Percentiles rank a stretch among this genome's conserved stretches.
phyloP scores from a whole-genome alignment of 2,888 invertebrate genomes.

The Pelosia muscerda region DNA sequence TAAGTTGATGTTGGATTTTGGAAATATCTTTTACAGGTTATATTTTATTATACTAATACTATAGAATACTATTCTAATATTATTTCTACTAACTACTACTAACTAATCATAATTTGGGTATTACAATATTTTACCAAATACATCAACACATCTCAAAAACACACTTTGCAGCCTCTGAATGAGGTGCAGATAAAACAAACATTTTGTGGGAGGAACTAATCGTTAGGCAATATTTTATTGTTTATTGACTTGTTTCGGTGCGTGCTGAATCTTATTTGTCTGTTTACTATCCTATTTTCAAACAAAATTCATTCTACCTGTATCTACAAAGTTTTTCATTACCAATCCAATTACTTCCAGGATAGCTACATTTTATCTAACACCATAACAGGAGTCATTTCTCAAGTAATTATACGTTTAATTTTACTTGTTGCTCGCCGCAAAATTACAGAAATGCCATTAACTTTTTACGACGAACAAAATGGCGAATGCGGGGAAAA shows the following conservation, averaged over 20 bases:
- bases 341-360: slow-evolving; percentile 15
- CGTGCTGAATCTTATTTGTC: too few relatives aligned
- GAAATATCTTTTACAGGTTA: background rate
- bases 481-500: slow-evolving; percentile 73
- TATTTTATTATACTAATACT: too few relatives aligned
- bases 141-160: too few relatives aligned
- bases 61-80: too few relatives aligned
- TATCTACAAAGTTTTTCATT: background rate
- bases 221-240: too few relatives aligned
- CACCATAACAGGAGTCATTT: slow-evolving; percentile 52
- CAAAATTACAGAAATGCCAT: slow-evolving; percentile 76
- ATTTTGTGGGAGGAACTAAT: too few relatives aligned
- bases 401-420: slow-evolving; percentile 75
- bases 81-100: too few relatives aligned
- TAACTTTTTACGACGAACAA: slow-evolving; percentile 83
- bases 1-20: background rate
- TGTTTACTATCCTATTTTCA: background rate
- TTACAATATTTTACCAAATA: too few relatives aligned
- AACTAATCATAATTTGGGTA: too few relatives aligned
- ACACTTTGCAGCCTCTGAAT: too few relatives aligned
- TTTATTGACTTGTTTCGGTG: too few relatives aligned
- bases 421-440: slow-evolving; percentile 80
- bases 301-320: background rate
- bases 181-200: too few relatives aligned
- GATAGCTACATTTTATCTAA: slow-evolving; percentile 32